Percentiles rank a stretch among this genome's conserved stretches.
These are phyloP conservation scores for Thermophis baileyi DNA, from an alignment of 2,113 vertebrate species.

Conservation along the genomic window DNA sequence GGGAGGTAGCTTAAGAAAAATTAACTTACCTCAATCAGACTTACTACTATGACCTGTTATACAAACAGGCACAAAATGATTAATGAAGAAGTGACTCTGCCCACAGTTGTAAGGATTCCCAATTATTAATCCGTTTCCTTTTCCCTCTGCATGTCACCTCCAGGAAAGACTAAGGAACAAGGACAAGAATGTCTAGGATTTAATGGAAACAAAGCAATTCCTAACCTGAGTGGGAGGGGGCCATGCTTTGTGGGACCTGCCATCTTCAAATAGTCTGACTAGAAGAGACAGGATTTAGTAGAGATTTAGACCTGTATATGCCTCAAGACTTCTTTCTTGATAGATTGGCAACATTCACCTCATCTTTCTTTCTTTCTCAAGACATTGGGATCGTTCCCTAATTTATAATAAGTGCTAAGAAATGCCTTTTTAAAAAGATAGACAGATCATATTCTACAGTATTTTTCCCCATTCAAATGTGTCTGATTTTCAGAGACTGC, in stretches of 20 bases:
- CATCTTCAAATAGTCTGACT: background rate
- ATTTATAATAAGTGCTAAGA: background rate
- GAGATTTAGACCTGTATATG: background rate
- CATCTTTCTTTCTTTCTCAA: background rate
- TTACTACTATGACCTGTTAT: background rate
- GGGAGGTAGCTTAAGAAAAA: background rate
- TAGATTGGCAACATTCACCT: background rate
- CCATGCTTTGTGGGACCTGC: background rate
- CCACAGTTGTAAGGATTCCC: background rate
- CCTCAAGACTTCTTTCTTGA: background rate
- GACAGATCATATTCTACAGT: background rate
- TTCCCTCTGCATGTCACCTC: background rate
- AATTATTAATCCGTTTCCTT: background rate
- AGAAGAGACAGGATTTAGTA: background rate
- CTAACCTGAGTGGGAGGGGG: background rate
- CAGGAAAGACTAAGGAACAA: background rate
- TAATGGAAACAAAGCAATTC: background rate
- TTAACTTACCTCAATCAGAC: background rate
- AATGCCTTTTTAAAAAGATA: background rate
- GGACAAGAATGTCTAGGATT: background rate
- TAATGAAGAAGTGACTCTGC: background rate
- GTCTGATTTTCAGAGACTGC: background rate
- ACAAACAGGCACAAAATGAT: background rate
- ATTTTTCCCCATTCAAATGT: background rate
- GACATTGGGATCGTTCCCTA: background rate